These are phyloP conservation scores for Cerceris rybyensis DNA, from an alignment of 2,888 invertebrate species.

Conservation along the genomic window DNA sequence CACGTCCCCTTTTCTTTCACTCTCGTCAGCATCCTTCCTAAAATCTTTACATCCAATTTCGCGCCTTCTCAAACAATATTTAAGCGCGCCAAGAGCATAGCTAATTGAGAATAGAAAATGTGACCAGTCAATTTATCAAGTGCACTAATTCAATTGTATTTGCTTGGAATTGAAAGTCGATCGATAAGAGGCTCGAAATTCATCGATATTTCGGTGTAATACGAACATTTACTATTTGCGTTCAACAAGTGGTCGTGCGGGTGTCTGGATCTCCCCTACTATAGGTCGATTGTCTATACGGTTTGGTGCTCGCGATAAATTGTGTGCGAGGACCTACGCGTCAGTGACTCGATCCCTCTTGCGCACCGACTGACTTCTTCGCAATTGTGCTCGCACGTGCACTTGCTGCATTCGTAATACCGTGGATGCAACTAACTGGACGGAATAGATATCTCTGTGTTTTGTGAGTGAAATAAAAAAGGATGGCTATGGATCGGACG, in stretches of 20 bases:
- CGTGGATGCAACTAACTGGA: slow-evolving; percentile 1
- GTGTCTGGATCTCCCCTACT: slow-evolving; percentile 37
- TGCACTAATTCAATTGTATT: no score
- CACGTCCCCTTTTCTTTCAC: no score
- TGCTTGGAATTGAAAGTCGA: no score
- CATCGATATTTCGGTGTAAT: slow-evolving; percentile 13
- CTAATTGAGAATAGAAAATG: no score
- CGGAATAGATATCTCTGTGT: slow-evolving; percentile 21
- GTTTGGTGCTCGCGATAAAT: slow-evolving; percentile 42
- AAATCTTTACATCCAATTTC: no score
- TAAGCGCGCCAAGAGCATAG: no score
- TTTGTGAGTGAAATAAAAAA: slow-evolving; percentile 2
- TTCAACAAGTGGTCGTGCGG: slow-evolving; percentile 57
- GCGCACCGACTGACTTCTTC: slow-evolving; percentile 39
- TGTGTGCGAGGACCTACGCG: slow-evolving; percentile 30
- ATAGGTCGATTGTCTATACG: slow-evolving; percentile 37
- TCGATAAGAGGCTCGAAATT: no score
- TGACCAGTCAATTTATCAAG: no score
- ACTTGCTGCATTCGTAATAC: slow-evolving; percentile 13
- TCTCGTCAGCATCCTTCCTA: no score
- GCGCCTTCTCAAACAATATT: no score
- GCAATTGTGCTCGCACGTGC: slow-evolving; percentile 30
- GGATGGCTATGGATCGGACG: slow-evolving; percentile 89
- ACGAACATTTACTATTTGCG: slow-evolving; percentile 24
- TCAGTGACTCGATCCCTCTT: slow-evolving; percentile 4